Evolutionary conservation across 2,888 invertebrate species (phyloP).

Genomic region (Chymomyza caudatula): DNA sequence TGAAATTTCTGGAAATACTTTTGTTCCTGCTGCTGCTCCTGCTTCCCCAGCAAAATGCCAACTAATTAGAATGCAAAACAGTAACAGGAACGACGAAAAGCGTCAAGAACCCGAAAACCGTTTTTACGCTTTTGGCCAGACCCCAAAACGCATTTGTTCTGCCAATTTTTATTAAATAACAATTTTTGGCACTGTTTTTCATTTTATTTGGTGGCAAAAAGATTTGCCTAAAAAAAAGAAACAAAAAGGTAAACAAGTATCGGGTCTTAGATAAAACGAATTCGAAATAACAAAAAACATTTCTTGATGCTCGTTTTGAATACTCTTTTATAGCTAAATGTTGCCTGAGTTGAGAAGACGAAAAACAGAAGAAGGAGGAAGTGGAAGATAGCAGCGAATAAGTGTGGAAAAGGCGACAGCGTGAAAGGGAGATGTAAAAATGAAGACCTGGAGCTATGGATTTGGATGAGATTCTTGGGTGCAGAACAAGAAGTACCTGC

Average conservation of each 20-base stretch:
- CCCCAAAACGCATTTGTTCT: constrained; percentile 33
- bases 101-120: not conserved
- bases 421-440: too few relatives aligned
- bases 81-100: not conserved
- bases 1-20: not conserved
- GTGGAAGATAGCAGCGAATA: too few relatives aligned
- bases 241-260: not conserved
- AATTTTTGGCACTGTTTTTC: constrained; percentile 17
- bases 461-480: too few relatives aligned
- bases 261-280: not conserved
- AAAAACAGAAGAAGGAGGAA: too few relatives aligned
- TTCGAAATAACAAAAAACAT: not conserved
- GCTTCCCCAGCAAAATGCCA: constrained; percentile 2
- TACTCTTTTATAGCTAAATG: too few relatives aligned
- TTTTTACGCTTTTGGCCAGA: constrained; percentile 4
- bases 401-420: too few relatives aligned
- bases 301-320: too few relatives aligned
- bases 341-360: too few relatives aligned
- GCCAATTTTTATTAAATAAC: constrained; percentile 43
- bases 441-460: too few relatives aligned
- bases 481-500: too few relatives aligned
- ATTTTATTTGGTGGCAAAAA: not conserved
- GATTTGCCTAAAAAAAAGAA: constrained; percentile 1
- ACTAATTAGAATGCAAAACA: constrained; percentile 59
- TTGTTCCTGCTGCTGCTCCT: not conserved